These are phyloP conservation scores for Uromys caudimaculatus DNA, from an alignment of 2,797 vertebrate genomes.

Conservation along the genomic window DNA sequence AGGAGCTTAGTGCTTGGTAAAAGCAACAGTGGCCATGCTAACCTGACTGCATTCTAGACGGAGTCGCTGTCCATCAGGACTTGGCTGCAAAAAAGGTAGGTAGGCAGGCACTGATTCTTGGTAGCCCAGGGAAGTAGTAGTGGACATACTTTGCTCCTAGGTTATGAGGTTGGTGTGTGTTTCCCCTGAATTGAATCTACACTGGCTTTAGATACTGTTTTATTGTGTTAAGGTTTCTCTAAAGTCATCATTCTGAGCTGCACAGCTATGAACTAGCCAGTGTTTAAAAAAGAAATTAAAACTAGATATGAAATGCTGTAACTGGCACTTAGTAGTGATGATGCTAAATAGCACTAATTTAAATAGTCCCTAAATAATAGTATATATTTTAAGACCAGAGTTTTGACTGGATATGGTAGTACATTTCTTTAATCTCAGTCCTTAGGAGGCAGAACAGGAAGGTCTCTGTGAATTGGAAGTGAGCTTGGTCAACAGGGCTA, in stretches of 20 bases:
- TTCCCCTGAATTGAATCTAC: not conserved
- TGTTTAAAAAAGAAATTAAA: conserved; percentile 8
- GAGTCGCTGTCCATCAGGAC: not conserved
- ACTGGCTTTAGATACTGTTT: not conserved
- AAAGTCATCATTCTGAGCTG: not conserved
- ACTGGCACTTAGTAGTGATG: not conserved
- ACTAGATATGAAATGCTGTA: not conserved
- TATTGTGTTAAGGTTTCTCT: conserved; percentile 33
- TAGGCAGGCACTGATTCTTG: not conserved
- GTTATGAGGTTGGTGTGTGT: not conserved
- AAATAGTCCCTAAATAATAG: conserved; percentile 40
- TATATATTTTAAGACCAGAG: not conserved
- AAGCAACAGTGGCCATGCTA: not conserved
- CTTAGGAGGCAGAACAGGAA: not conserved
- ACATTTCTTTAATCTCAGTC: not conserved
- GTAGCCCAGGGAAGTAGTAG: not conserved
- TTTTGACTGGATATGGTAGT: not conserved
- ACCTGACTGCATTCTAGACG: not conserved
- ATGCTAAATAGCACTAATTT: not conserved
- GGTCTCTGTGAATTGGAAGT: not conserved
- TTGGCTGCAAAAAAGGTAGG: accelerated
- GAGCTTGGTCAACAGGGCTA: not conserved
- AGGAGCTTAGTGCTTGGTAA: not conserved
- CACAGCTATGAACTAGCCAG: not conserved
- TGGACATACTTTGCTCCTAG: not conserved